Evolutionary conservation across 2,888 invertebrate genomes (phyloP), one percentile per base, ranked within the genome.

Genomic region (Drosophila percnosoma): DNA sequence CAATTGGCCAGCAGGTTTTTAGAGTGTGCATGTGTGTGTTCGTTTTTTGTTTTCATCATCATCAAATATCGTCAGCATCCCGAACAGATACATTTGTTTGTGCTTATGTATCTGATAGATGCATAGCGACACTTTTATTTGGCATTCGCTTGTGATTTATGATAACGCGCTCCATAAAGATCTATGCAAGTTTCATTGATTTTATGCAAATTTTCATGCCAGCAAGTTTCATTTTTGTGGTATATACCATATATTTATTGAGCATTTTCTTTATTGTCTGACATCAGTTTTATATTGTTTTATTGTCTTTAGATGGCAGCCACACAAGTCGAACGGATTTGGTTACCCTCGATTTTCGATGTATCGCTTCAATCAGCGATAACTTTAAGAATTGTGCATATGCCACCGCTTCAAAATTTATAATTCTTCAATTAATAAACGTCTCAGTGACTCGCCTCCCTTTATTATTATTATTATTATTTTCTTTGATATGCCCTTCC

Each of bases 401-500:
- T 79, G 75, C 78, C 67, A 70, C 67, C 29, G 63, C 78, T 57
- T 45, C 34, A 34, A 61, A 57, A 63, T 55, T 67, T 87, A 87
- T 87, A 89, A 88, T 87, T 90, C 80, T 58, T 73, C 85, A 87
- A 90, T 87, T 87, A 90, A 87, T 87, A 82, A 85, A 82, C 64
- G 71, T 89, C 87, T 38, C 61, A 29, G 40, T 11, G 80, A 60
- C 59, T 54, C 68, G 70, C 80, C 66, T 60, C 52, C 61, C 75
- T 38, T 65, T 62, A 54, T 73, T 68, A 18, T 27, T 49, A 18
- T 27, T 49, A 18, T 45, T 45, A 45, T 45, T 45, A 45, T 49
- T 24, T 27, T 31, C 27, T n/a, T 55, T 38, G 29, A 36, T 55
- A 49, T 24, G 68, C 82, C 86, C 63, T 81, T 78, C 90, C 84